A percentile compares a stretch with the other conserved stretches of the same genome.
These are phyloP conservation scores for Gallirallus australis DNA, from an alignment of 2,797 vertebrate species.

Conservation along the genomic window DNA sequence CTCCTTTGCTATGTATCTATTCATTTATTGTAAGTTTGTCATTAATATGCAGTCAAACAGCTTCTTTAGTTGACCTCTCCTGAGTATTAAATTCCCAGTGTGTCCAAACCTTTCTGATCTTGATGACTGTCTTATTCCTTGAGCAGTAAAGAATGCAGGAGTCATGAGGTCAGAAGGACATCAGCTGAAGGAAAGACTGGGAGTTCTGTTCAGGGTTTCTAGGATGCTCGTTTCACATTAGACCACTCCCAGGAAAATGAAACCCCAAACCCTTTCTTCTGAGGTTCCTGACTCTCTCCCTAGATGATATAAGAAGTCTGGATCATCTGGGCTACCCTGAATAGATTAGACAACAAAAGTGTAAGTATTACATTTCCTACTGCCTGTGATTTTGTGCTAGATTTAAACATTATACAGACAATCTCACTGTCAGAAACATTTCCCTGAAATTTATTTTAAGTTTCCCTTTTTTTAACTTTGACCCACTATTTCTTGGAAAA, in stretches of 20 bases:
- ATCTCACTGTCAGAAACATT: neutral
- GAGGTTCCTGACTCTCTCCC: neutral
- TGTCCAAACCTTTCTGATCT: neutral
- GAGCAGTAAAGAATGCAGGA: neutral
- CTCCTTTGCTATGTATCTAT: neutral
- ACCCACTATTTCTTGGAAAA: slow-evolving; percentile 12
- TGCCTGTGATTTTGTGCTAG: neutral
- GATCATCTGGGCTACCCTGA: neutral
- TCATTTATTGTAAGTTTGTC: neutral
- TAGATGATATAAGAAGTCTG: neutral
- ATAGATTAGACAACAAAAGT: neutral
- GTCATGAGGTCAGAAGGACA: neutral
- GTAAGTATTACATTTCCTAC: neutral
- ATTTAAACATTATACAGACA: neutral
- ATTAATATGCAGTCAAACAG: neutral
- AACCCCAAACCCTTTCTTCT: neutral
- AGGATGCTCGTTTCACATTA: neutral
- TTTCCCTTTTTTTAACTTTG: slow-evolving; percentile 30
- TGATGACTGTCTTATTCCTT: neutral
- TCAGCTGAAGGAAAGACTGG: neutral
- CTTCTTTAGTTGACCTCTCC: neutral
- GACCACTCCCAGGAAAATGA: neutral
- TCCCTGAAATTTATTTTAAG: slow-evolving; percentile 14
- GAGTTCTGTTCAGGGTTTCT: neutral
- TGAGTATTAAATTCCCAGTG: neutral